Base-by-base conservation (phyloP, 2,113 vertebrate genomes). In the Sarotherodon lohbergeri region DNA sequence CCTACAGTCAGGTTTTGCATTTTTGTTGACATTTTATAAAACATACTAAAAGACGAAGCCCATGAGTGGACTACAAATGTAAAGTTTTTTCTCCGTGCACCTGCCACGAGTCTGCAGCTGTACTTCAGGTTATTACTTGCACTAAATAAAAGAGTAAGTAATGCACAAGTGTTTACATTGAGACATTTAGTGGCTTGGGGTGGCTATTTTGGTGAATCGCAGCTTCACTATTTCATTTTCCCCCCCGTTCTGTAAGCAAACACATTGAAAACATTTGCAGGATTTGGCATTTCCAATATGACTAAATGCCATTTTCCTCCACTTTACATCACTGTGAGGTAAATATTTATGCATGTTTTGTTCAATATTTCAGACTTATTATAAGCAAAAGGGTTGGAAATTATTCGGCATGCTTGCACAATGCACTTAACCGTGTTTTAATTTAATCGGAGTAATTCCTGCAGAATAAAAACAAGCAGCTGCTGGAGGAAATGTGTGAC, bases 151-250 rank as follows among this genome's bases (percentile, higher is more conserved):
- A 66, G 2, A 4, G 0, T 1, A n/a, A 39, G 34, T 36, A 13
- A 39, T 66, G 34, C 34, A 36, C 17, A 66, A 50, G 3, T 7
- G 9, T 78, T 50, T 78, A 50, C 27, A 48, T 7, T 76, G 5
- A 48, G 9, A 27, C 22, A 76, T 6, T 43, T 32, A 76, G 71
- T 76, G 71, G 71, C 24, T 50, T 32, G 9, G 43, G 43, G 27
- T 48, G 41, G 14, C 41, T 29, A 73, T 29, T 76, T 48, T 48
- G 14, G 9, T 48, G 41, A 11, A 48, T 29, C 3, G 6, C 68
- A 78, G 27, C 14, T 32, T 29, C 10, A 17, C 3, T 3, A 9
- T 10, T 27, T 46, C n/a, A 46, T 73, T 9, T 2, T 0, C 1
- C 4, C 27, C 59, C 14, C 29, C 0, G 1, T 39, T 80, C 14